Evolutionary conservation across 2,888 invertebrate genomes (phyloP), one percentile per base, ranked within the genome.

Genomic region (Seira musarum): DNA sequence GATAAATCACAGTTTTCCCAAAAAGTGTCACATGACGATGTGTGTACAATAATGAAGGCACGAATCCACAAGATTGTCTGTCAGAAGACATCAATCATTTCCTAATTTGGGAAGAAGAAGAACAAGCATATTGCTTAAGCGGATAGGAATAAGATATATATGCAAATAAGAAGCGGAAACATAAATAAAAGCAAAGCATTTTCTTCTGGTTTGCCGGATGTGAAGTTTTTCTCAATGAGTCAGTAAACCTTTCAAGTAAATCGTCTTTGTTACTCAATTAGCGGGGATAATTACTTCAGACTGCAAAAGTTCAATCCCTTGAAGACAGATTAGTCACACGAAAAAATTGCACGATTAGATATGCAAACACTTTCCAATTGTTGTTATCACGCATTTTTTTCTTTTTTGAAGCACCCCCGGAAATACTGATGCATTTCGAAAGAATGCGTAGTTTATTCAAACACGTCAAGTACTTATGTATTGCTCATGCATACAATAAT

Each of bases 41-140:
- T 30, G 2, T n/a, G 2, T 30, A 30, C 30, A 30, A 30, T 30
- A n/a, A 30, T 30, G 30, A 30, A 30, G 30, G 2, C 30, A 30
- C 8, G 17, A 53, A 15, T 15, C 15, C 6, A 8, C 53, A 8
- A 53, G 2, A 53, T 17, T 13, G 53, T 3, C 17, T 53, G 6
- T 17, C n/a, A n/a, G 22, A 22, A 17, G 30, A 63, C 61, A 63
- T 71, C 24, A n/a, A 64, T 25, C 46, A 63, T 22, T 63, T 64
- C 76, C 69, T 64, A 76, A 76, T 64, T 76, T 76, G 76, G 76
- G 19, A 64, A 49, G 49, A 76, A 40, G n/a, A 2, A n/a, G 19
- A 64, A 49, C 30, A 76, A 40, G n/a, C 15, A n/a, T 53, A 53
- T 53, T 53, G n/a, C n/a, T n/a, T n/a, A n/a, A n/a, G n/a, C n/a